These are phyloP conservation scores for Monarcha castaneiventris DNA, from an alignment of 2,113 vertebrate species.

Conservation along the genomic window DNA sequence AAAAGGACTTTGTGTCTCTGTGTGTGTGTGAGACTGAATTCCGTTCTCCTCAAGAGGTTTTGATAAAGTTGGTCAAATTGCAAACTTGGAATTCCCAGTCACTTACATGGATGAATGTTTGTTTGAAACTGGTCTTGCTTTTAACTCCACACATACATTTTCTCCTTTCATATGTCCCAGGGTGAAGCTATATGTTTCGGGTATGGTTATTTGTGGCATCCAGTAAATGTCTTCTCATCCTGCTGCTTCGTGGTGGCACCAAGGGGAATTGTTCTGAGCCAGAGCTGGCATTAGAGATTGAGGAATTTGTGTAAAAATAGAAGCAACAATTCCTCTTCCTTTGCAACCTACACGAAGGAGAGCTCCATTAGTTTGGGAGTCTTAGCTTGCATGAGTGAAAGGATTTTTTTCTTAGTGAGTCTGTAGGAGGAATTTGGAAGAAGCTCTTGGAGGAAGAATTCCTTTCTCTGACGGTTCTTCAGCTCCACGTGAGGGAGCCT, in stretches of 20 bases:
- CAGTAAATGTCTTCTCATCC: background rate
- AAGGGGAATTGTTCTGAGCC: background rate
- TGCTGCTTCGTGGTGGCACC: background rate
- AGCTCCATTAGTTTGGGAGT: background rate
- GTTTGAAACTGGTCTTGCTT: background rate
- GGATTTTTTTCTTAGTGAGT: background rate
- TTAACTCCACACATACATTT: background rate
- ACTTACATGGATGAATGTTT: rapidly evolving
- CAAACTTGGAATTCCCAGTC: background rate
- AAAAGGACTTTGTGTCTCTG: background rate
- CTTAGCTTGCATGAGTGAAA: background rate
- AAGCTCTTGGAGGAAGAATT: background rate
- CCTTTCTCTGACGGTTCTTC: background rate
- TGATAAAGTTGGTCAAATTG: background rate
- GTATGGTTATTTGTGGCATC: background rate
- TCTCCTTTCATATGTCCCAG: background rate
- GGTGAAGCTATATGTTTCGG: background rate
- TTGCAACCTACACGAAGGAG: background rate
- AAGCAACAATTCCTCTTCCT: background rate
- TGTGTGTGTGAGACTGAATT: background rate
- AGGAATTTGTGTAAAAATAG: background rate
- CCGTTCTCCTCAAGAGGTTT: background rate
- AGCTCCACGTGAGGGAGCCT: background rate
- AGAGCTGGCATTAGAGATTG: background rate
- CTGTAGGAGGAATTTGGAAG: background rate